Conservation (phyloP, 1,140 invertebrate genomes). For the Aporrectodea caliginosa region DNA sequence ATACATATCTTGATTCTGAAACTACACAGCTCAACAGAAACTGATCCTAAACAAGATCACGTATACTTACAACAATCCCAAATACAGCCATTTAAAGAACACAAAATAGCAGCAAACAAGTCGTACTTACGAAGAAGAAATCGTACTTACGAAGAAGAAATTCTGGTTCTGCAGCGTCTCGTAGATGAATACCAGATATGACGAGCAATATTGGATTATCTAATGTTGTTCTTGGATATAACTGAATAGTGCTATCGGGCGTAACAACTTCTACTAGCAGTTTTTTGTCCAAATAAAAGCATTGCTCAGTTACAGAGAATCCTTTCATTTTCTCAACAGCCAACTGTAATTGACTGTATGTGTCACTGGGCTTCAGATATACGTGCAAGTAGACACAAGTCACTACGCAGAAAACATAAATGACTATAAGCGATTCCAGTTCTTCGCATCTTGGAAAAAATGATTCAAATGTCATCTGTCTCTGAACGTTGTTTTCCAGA, state of each 20-base stretch:
- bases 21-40: too few species aligned
- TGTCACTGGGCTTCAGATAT: neutral
- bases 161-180: too few species aligned
- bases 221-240: neutral
- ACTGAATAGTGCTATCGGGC: neutral
- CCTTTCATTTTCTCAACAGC: neutral
- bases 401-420: neutral
- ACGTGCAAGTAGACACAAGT: neutral
- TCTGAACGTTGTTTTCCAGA: neutral
- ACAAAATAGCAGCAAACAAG: too few species aligned
- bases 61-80: too few species aligned
- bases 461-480: neutral
- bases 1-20: too few species aligned
- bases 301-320: neutral
- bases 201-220: neutral
- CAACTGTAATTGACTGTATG: neutral
- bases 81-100: too few species aligned
- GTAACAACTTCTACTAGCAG: neutral
- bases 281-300: neutral
- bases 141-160: too few species aligned
- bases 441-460: neutral
- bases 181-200: too few species aligned
- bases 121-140: too few species aligned
- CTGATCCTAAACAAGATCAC: too few species aligned
- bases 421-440: neutral